A percentile compares a stretch with the other conserved stretches of the same genome.
Evolutionary conservation across 2,797 vertebrate species (phyloP).

Genomic region (Scolopax rusticola): DNA sequence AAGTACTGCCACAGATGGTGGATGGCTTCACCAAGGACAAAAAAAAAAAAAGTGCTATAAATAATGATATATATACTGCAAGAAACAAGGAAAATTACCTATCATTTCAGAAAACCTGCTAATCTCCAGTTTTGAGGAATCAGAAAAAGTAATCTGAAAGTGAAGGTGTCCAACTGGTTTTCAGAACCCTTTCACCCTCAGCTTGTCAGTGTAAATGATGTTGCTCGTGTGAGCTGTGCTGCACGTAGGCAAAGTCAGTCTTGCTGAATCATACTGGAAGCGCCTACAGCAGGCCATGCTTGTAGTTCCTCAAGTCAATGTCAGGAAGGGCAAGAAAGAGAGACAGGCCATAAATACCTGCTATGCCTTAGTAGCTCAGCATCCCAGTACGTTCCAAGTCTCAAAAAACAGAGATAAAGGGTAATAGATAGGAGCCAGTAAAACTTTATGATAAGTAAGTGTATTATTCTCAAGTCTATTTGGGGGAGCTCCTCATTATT

Average conservation of each 20-base stretch:
- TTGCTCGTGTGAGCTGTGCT: not conserved
- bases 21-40: not conserved
- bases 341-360: not conserved
- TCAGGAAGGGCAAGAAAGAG: not conserved
- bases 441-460: not conserved
- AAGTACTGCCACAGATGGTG: not conserved
- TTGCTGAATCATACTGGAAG: not conserved
- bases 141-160: not conserved
- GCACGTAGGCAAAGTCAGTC: not conserved
- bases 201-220: not conserved
- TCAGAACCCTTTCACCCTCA: not conserved
- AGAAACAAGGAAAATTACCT: not conserved
- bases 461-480: not conserved
- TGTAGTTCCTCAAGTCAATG: not conserved
- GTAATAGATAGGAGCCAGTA: not conserved
- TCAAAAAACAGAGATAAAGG: not conserved
- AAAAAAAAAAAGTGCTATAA: not conserved
- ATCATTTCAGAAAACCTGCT: not conserved
- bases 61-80: not conserved
- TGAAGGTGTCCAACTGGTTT: not conserved
- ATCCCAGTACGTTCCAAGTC: not conserved
- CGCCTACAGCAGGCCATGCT: not conserved
- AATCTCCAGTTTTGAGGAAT: not conserved
- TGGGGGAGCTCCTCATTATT: not conserved
- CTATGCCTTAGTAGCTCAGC: not conserved